Evolutionary conservation across 1,140 invertebrate species (phyloP).

Genomic region (Myzus persicae): DNA sequence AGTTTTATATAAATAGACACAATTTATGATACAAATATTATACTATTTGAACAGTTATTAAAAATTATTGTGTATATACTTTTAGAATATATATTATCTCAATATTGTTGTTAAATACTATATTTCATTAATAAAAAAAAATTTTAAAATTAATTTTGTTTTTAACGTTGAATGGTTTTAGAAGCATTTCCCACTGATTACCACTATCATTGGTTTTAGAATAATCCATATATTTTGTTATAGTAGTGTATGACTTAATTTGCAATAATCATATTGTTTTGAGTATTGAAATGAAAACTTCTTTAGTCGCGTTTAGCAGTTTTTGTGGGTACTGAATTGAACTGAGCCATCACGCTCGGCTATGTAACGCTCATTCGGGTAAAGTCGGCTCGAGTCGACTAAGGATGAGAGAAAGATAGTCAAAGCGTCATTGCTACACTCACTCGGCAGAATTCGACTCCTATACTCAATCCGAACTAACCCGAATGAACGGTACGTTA

Average conservation of each 20-base stretch:
- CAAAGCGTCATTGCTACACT: too few relatives aligned
- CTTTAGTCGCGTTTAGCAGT: too few relatives aligned
- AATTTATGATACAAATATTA: background rate
- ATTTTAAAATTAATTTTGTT: background rate
- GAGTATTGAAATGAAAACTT: too few relatives aligned
- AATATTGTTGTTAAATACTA: conserved; percentile 35
- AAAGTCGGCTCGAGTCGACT: too few relatives aligned
- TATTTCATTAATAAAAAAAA: conserved; percentile 38
- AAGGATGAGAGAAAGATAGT: too few relatives aligned
- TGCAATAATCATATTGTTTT: background rate
- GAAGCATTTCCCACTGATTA: background rate
- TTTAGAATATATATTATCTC: conserved; percentile 39
- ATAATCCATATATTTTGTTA: background rate
- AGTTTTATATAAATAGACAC: background rate
- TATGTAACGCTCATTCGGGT: too few relatives aligned
- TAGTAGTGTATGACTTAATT: background rate
- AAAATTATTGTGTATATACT: conserved; percentile 10
- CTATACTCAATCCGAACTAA: too few relatives aligned
- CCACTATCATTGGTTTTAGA: background rate
- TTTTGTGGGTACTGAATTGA: too few relatives aligned
- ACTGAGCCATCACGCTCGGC: too few relatives aligned
- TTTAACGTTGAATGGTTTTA: background rate
- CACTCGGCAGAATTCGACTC: too few relatives aligned
- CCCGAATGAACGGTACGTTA: too few relatives aligned
- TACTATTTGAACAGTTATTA: background rate